Conservation (phyloP, 1,140 invertebrate genomes). For the Hestina assimilis region DNA sequence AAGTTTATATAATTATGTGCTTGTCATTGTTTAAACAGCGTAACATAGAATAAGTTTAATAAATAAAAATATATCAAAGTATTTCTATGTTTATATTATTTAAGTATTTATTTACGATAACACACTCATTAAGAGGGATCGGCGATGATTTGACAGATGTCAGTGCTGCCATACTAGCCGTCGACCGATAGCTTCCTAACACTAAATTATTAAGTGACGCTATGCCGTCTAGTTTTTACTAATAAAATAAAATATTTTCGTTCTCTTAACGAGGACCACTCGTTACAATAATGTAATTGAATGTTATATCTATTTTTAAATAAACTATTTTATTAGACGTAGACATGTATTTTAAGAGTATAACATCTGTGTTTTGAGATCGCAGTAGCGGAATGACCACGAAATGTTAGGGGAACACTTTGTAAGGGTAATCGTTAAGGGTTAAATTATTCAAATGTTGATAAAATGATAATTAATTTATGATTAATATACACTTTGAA, state of each 20-base stretch:
- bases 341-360: slow-evolving; percentile 46
- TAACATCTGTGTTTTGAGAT: slow-evolving; percentile 58
- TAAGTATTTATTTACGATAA: slow-evolving; percentile 69
- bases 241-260: slow-evolving; percentile 69
- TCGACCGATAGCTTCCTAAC: slow-evolving; percentile 60
- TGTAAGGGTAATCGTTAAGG: slow-evolving; percentile 69
- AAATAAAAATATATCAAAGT: slow-evolving; percentile 48
- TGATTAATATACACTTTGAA: slow-evolving; percentile 65
- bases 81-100: slow-evolving; percentile 59
- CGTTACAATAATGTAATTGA: slow-evolving; percentile 68
- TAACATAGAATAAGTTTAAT: slow-evolving; percentile 60
- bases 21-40: slow-evolving; percentile 57
- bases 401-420: slow-evolving; percentile 65
- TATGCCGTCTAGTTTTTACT: slow-evolving; percentile 67
- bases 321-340: slow-evolving; percentile 58
- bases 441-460: slow-evolving; percentile 75
- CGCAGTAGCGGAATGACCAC: slow-evolving; percentile 46
- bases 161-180: slow-evolving; percentile 52
- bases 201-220: slow-evolving; percentile 55
- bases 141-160: slow-evolving; percentile 38
- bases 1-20: slow-evolving; percentile 43
- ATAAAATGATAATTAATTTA: slow-evolving; percentile 68
- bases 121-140: slow-evolving; percentile 29
- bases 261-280: slow-evolving; percentile 62
- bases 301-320: slow-evolving; percentile 75